phyloP scores from a whole-genome alignment of 1,140 invertebrate genomes.

The Steinernema feltiae region DNA sequence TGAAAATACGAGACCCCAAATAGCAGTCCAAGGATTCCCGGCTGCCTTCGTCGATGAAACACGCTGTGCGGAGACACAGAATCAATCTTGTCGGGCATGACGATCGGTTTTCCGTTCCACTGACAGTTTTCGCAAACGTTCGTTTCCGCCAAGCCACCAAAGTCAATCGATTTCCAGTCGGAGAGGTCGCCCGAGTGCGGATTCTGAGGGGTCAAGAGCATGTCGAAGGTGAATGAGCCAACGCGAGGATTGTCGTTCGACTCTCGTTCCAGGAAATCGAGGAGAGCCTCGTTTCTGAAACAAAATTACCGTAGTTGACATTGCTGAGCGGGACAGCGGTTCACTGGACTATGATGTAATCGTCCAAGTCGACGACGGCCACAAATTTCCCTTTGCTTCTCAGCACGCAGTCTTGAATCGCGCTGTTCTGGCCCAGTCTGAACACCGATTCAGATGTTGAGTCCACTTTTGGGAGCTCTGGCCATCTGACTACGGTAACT shows the following conservation, averaged over 20 bases:
- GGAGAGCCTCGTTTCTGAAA: neutral
- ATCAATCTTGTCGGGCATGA: neutral
- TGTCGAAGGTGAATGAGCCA: neutral
- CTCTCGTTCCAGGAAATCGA: neutral
- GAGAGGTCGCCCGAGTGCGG: neutral
- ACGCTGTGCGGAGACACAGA: neutral
- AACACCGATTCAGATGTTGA: neutral
- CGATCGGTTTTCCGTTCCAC: neutral
- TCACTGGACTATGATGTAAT: neutral
- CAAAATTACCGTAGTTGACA: neutral
- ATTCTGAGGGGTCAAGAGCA: neutral
- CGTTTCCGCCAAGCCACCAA: neutral
- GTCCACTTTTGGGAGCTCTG: neutral
- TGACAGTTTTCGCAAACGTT: neutral
- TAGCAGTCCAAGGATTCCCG: no score
- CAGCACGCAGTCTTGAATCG: neutral
- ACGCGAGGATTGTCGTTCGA: neutral
- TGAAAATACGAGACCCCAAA: no score
- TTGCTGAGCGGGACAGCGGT: neutral
- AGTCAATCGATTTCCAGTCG: neutral
- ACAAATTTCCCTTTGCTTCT: neutral
- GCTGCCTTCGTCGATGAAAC: neutral
- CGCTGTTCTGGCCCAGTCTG: neutral
- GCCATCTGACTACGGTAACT: neutral
- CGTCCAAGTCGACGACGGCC: neutral